Percentiles rank a stretch among this genome's conserved stretches.
Conservation (phyloP, 2,797 vertebrate species). For the Tokudaia muenninki region DNA sequence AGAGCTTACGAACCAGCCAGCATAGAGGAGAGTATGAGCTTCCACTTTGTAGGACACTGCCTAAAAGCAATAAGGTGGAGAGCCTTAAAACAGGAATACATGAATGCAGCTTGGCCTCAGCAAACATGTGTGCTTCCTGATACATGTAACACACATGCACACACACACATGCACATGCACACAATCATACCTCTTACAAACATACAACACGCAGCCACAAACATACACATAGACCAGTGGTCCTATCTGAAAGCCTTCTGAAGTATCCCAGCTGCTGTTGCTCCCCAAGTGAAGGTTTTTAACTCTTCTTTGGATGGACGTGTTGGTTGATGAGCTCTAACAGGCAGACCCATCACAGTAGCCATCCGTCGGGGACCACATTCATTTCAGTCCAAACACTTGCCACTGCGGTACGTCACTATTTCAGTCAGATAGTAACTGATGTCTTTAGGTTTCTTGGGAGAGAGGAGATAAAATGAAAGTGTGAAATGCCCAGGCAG, state of each 20-base stretch:
- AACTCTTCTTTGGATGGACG: not conserved
- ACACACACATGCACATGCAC: not conserved
- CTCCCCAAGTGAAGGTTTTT: not conserved
- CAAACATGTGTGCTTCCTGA: not conserved
- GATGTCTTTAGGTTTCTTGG: not conserved
- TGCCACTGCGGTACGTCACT: not conserved
- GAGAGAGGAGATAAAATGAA: not conserved
- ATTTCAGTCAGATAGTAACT: not conserved
- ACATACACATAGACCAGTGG: not conserved
- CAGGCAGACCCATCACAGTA: not conserved
- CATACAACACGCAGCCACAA: not conserved
- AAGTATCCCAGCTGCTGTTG: not conserved
- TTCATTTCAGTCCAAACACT: not conserved
- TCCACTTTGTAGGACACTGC: not conserved
- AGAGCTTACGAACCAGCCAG: not conserved
- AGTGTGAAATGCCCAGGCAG: not conserved
- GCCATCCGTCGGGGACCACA: not conserved
- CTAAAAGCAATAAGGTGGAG: not conserved
- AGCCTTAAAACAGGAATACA: not conserved
- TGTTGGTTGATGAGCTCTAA: accelerated
- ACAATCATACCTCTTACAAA: not conserved
- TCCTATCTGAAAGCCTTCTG: not conserved
- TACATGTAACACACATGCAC: not conserved
- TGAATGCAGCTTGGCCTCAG: not conserved
- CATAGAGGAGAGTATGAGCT: not conserved